Evolutionary conservation across 2,888 invertebrate genomes (phyloP).

Genomic region (Sesia bembeciformis): DNA sequence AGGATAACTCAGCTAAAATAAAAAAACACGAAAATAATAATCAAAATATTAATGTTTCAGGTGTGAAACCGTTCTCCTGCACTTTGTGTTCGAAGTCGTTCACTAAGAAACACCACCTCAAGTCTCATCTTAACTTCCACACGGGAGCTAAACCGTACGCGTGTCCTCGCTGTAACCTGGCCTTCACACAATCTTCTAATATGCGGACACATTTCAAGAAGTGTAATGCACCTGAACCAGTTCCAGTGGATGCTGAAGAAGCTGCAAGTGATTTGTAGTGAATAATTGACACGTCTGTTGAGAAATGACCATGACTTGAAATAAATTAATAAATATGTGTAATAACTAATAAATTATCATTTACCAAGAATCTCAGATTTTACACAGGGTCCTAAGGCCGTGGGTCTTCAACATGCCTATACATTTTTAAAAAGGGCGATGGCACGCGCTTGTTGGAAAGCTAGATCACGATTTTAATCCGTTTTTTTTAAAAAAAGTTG

Average conservation of each 20-base stretch:
- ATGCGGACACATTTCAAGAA: conserved; percentile 91
- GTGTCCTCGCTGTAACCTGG: conserved; percentile 77
- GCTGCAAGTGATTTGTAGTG: background rate
- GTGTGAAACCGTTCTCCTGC: conserved; percentile 83
- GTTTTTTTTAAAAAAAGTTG: too few relatives aligned
- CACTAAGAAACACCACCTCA: conserved; percentile 89
- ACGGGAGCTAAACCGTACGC: conserved; percentile 87
- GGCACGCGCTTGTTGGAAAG: too few relatives aligned
- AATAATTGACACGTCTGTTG: too few relatives aligned
- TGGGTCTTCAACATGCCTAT: too few relatives aligned
- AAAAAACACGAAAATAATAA: background rate
- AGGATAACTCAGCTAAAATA: background rate
- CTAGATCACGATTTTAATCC: too few relatives aligned
- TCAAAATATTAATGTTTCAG: conserved; percentile 43
- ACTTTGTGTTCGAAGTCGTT: conserved; percentile 83
- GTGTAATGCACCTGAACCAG: conserved; percentile 57
- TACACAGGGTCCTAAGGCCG: too few relatives aligned
- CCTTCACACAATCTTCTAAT: conserved; percentile 89
- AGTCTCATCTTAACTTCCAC: conserved; percentile 89
- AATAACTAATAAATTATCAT: background rate
- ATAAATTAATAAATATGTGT: background rate
- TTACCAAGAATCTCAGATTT: too few relatives aligned
- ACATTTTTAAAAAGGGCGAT: too few relatives aligned
- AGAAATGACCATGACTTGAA: background rate
- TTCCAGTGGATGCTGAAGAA: background rate